Conservation (phyloP, 1,140 invertebrate species). For the Pseudomyrmex gracilis region DNA sequence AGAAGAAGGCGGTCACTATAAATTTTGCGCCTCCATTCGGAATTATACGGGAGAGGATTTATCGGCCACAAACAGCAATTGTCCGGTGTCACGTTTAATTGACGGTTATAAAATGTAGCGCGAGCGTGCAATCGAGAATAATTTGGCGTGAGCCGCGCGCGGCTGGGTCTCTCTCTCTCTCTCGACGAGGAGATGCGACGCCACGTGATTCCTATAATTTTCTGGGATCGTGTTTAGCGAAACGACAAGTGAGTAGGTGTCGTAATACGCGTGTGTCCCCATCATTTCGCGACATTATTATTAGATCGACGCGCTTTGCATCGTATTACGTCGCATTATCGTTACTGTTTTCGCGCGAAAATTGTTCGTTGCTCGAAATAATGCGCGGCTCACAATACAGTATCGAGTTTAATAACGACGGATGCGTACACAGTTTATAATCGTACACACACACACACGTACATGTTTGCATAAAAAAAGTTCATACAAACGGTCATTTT, state of each 20-base stretch:
- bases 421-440: background rate
- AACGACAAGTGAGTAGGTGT: conserved; percentile 41
- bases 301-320: conserved; percentile 46
- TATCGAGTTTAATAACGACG: background rate
- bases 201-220: conserved; percentile 61
- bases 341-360: background rate
- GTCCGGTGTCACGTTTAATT: conserved; percentile 75
- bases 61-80: conserved; percentile 54
- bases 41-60: conserved; percentile 32
- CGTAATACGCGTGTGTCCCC: conserved; percentile 45
- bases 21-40: conserved; percentile 29
- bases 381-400: background rate
- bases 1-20: background rate
- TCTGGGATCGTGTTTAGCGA: conserved; percentile 50
- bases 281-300: conserved; percentile 57
- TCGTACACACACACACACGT: too few relatives aligned
- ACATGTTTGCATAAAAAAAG: too few relatives aligned
- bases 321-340: conserved; percentile 18
- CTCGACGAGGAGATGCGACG: conserved; percentile 31
- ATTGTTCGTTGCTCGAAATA: conserved; percentile 21
- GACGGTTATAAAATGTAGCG: conserved; percentile 75
- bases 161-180: background rate
- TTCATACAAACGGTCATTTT: too few relatives aligned
- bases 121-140: conserved; percentile 74
- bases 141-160: conserved; percentile 72